Conservation (phyloP, 2,888 invertebrate species). For the Rhabditoides inermis region DNA sequence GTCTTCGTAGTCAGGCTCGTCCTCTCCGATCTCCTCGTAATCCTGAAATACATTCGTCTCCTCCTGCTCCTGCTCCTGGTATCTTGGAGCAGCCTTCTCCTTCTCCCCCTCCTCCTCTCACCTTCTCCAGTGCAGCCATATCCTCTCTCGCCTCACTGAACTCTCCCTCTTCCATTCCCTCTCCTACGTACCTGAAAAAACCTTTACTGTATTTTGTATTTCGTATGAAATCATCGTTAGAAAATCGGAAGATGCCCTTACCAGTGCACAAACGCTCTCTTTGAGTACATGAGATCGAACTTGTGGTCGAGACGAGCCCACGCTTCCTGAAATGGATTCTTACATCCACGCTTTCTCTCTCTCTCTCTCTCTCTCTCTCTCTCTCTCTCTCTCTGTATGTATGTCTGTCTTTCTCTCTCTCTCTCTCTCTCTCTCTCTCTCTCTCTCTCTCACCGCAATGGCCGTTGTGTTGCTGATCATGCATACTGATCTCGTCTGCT, state of each 20-base stretch:
- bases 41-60: too few species aligned
- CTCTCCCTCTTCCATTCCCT: slow-evolving; percentile 53
- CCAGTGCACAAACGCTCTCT: too few species aligned
- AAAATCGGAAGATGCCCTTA: too few species aligned
- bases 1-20: slow-evolving; percentile 26
- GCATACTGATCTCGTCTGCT: slow-evolving; percentile 60
- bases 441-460: slow-evolving; percentile 52
- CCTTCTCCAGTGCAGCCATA: slow-evolving; percentile 53
- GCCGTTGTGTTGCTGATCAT: slow-evolving; percentile 56
- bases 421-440: slow-evolving; percentile 4
- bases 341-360: too few species aligned
- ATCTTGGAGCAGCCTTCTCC: too few species aligned
- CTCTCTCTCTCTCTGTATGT: not conserved
- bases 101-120: too few species aligned
- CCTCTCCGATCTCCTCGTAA: slow-evolving; percentile 33
- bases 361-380: slow-evolving; percentile 1
- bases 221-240: too few species aligned
- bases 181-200: too few species aligned
- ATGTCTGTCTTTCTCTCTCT: slow-evolving; percentile 2
- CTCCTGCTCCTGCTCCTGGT: too few species aligned
- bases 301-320: slow-evolving; percentile 72
- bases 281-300: slow-evolving; percentile 68
- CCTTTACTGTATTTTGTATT: too few species aligned
- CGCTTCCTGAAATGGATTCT: too few species aligned
- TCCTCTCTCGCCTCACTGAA: slow-evolving; percentile 54